phyloP scores from a whole-genome alignment of 1,140 invertebrate genomes.

The Microplitis demolitor region DNA sequence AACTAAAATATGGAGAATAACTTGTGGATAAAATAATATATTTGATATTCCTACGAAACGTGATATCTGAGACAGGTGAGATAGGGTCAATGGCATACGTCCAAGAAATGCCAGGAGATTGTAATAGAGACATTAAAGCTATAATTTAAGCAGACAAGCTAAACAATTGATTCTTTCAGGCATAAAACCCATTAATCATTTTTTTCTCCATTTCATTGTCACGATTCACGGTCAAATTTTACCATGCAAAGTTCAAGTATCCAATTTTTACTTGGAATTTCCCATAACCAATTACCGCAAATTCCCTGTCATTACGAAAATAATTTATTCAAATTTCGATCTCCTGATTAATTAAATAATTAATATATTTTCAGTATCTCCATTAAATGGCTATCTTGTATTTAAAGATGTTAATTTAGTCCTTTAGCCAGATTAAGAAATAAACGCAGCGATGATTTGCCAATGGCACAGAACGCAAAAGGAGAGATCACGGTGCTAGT shows the following conservation, averaged over 20 bases:
- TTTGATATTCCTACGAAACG: too few species aligned
- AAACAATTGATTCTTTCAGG: not conserved
- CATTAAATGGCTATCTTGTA: not conserved
- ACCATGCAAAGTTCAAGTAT: too few species aligned
- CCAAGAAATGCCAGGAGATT: not conserved
- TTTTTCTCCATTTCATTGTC: not conserved
- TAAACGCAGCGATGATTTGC: slow-evolving; percentile 19
- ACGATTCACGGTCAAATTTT: not conserved
- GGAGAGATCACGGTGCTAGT: slow-evolving; percentile 19
- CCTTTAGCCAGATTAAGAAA: slow-evolving; percentile 19
- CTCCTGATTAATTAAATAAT: too few species aligned
- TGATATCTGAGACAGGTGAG: not conserved
- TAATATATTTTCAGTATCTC: not conserved
- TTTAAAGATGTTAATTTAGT: not conserved
- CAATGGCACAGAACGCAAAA: slow-evolving; percentile 22
- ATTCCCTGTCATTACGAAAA: too few species aligned
- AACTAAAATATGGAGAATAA: too few species aligned
- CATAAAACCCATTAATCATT: not conserved
- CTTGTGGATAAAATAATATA: too few species aligned
- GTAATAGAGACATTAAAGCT: not conserved
- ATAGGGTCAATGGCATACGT: not conserved
- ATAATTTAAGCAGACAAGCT: not conserved
- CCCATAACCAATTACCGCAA: too few species aligned
- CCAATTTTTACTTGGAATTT: too few species aligned
- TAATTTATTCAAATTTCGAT: too few species aligned